Evolutionary conservation across 2,888 invertebrate genomes (phyloP).

Genomic region (Apoda limacodes): DNA sequence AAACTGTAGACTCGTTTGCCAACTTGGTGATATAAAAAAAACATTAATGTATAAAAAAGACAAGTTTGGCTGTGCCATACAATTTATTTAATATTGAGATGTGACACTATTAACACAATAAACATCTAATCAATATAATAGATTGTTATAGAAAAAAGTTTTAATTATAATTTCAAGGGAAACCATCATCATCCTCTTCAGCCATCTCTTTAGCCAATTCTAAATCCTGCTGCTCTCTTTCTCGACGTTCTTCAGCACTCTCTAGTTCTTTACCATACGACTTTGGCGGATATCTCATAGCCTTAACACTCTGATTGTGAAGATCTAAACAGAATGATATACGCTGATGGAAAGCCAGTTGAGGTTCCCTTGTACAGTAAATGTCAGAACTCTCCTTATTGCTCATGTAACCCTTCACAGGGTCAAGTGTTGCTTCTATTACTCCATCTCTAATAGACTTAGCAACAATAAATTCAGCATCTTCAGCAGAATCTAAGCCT

Average conservation of each 20-base stretch:
- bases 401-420: conserved; percentile 95
- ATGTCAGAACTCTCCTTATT: conserved; percentile 98
- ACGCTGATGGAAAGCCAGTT: conserved; percentile 95
- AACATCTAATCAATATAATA: too few species aligned
- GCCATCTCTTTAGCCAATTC: conserved; percentile 99
- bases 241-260: conserved; percentile 95
- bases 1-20: too few species aligned
- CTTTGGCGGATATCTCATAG: conserved; percentile 99
- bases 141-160: too few species aligned
- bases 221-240: conserved; percentile 97
- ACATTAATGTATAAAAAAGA: too few species aligned
- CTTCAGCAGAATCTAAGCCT: conserved; percentile 93
- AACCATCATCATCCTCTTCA: conserved; percentile 97
- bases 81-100: too few species aligned
- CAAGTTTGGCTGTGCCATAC: too few species aligned
- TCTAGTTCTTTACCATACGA: conserved; percentile 98
- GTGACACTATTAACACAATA: too few species aligned
- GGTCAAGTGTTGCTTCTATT: conserved; percentile 97
- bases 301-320: conserved; percentile 99
- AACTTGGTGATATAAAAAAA: too few species aligned
- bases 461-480: conserved; percentile 99
- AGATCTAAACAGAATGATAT: conserved; percentile 97
- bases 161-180: too few species aligned
- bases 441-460: conserved; percentile 98
- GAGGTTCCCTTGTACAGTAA: conserved; percentile 96